These are phyloP conservation scores for rat (Rattus norvegicus) DNA, from an alignment of 2,113 vertebrate species.

Conservation along the genomic window GRCr8 NC_086029.1:30409501-30410000, in stretches of 20 bases:
- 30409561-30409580: not conserved
- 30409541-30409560: not conserved
- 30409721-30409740: slow-evolving; percentile 32
- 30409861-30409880: not conserved
- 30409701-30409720: not conserved
- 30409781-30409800: slow-evolving; percentile 18
- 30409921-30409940: slow-evolving; percentile 23
- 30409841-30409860: slow-evolving; percentile 27
- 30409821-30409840: not conserved
- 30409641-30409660: slow-evolving; percentile 40
- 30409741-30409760: not conserved
- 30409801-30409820: not conserved
- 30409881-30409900: slow-evolving; percentile 14
- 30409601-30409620: not conserved
- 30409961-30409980: not conserved
- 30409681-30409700: not conserved
- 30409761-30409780: not conserved
- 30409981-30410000: slow-evolving; percentile 59
- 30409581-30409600: slow-evolving; percentile 30
- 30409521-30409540: not conserved
- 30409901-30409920: slow-evolving; percentile 66
- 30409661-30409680: slow-evolving; percentile 24
- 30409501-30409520: not conserved
- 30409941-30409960: slow-evolving; percentile 56
- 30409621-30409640: slow-evolving; percentile 38